Percentiles rank a stretch among this genome's conserved stretches.
phyloP scores from a whole-genome alignment of 2,888 invertebrate species.

The Trichopoda pennipes region DNA sequence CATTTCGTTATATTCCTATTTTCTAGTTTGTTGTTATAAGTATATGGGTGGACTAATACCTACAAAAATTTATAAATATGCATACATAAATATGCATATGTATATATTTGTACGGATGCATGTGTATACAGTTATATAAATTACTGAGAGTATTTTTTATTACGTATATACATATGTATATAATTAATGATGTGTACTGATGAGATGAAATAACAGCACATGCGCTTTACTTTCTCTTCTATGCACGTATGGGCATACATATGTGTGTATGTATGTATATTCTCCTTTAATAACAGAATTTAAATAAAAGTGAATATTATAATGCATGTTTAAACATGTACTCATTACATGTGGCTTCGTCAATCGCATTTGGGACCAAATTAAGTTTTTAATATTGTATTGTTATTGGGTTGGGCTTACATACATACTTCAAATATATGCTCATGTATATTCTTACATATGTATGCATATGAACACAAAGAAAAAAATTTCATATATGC shows the following conservation, averaged over 20 bases:
- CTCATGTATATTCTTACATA: background rate
- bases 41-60: background rate
- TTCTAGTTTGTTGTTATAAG: constrained; percentile 11
- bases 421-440: background rate
- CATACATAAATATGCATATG: background rate
- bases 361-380: background rate
- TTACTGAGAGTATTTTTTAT: background rate
- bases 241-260: background rate
- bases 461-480: background rate
- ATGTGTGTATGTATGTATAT: background rate
- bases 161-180: background rate
- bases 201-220: background rate
- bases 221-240: background rate
- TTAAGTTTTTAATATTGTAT: background rate
- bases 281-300: background rate
- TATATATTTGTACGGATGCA: background rate
- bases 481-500: background rate
- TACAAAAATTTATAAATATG: background rate
- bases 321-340: background rate
- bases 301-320: background rate
- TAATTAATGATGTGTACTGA: background rate
- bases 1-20: constrained; percentile 30
- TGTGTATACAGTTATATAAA: background rate
- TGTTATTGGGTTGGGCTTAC: constrained; percentile 32
- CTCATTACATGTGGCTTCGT: too few relatives aligned